Base-by-base conservation (phyloP, 2,113 vertebrate genomes). In the Petromus typicus region DNA sequence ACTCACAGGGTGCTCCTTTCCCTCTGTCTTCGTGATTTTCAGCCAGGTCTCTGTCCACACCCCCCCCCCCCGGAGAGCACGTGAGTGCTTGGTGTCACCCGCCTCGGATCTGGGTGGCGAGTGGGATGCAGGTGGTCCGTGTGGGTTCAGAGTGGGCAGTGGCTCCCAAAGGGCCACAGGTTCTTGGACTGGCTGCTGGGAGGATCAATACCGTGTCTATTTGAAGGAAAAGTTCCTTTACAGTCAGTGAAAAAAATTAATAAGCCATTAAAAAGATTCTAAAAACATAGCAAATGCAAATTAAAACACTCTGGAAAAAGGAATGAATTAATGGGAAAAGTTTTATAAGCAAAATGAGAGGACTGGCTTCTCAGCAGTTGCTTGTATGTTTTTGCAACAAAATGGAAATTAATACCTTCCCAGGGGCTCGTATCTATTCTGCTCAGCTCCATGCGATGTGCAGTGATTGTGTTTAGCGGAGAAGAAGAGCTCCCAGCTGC, bases 371-470 rank as follows among this genome's bases (percentile, higher is more conserved):
- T 96, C 93, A 94, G 97, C 95, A 84, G 94, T 80, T 40, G 71
- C 95, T 78, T 84, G 86, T 63, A 37, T 97, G 93, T 96, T 96
- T 96, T 93, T 93, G 75, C 76, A 95, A 93, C 86, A 86, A 94
- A 96, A 94, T 97, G 93, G 97, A 97, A 97, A 97, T 97, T 93
- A 95, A 84, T 95, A 71, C 94, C 97, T 96, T 97, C 94, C 93
- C 86, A 92, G 94, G 95, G 97, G 94, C 89, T 93, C 91, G 61
- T 94, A 66, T 87, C 84, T 69, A 37, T 82, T 93, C 85, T 64
- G 81, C 88, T 81, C 40, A 18, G 16, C 64, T 73, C 94, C 64
- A 13, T 71, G 59, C 83, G 83, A 95, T 86, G 79, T 61, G 86
- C 82, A 91, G 79, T 61, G 69, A n/a, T 93, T 85, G 90, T 83